These are phyloP conservation scores for Silurus asotus DNA, from an alignment of 2,113 vertebrate species.

Conservation along the genomic window DNA sequence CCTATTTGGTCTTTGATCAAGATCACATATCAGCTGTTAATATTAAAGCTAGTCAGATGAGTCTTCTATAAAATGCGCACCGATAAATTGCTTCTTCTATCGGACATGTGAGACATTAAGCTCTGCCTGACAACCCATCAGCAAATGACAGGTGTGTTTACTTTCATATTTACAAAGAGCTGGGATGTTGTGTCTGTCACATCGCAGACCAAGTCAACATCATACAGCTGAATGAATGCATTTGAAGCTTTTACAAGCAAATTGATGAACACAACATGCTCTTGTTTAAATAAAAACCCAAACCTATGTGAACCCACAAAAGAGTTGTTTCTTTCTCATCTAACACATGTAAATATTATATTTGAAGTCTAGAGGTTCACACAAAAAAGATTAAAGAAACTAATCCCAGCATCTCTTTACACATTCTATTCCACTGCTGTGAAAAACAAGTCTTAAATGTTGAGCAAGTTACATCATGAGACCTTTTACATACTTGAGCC, in stretches of 20 bases:
- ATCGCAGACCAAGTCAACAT: conserved; percentile 23
- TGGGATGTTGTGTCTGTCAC: neutral
- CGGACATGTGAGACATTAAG: conserved; percentile 2
- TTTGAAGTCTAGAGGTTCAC: neutral
- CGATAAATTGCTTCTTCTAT: neutral
- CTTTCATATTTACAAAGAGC: conserved; percentile 16
- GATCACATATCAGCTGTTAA: neutral
- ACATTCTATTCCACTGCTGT: neutral
- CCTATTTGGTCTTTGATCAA: neutral
- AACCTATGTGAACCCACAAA: neutral
- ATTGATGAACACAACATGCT: conserved; percentile 8
- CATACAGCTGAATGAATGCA: conserved; percentile 4
- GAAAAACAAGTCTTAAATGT: neutral
- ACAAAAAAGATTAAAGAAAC: neutral
- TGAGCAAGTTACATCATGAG: neutral
- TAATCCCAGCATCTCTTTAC: neutral
- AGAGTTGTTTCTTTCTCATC: neutral
- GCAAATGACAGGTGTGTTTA: conserved; percentile 33
- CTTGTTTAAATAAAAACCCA: neutral
- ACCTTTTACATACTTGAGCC: neutral
- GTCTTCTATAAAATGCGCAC: neutral
- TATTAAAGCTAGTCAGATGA: conserved; percentile 11
- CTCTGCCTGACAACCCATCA: conserved; percentile 1
- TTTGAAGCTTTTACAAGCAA: neutral
- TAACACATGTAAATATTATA: neutral